phyloP scores from a whole-genome alignment of 2,797 vertebrate species.

The Protonibea diacanthus region DNA sequence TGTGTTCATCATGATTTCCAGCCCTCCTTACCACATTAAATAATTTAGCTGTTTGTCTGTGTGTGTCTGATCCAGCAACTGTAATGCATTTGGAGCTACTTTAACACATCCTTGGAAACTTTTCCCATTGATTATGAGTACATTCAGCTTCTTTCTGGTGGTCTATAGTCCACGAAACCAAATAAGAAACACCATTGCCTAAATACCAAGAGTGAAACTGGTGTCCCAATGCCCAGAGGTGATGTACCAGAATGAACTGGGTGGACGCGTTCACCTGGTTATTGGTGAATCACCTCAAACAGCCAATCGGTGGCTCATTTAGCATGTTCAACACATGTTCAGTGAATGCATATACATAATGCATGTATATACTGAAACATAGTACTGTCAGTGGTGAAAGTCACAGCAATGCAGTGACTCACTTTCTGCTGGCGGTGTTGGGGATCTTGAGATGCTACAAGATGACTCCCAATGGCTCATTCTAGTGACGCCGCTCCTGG shows the following conservation, averaged over 20 bases:
- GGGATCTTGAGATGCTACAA: constrained; percentile 39
- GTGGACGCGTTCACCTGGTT: background rate
- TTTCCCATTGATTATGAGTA: background rate
- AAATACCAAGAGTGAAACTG: background rate
- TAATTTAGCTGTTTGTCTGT: constrained; percentile 40
- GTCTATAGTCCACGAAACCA: background rate
- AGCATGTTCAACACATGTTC: background rate
- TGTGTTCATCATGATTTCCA: constrained; percentile 27
- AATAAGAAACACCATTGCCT: background rate
- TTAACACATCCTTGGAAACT: constrained; percentile 3
- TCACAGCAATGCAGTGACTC: constrained; percentile 36
- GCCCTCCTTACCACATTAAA: constrained; percentile 31
- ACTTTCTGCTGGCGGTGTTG: constrained; percentile 28
- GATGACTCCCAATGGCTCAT: constrained; percentile 38
- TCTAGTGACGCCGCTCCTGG: constrained; percentile 16
- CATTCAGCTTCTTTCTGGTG: background rate
- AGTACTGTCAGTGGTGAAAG: background rate
- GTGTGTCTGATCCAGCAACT: constrained; percentile 16
- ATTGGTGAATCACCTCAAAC: background rate
- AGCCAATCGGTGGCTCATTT: background rate
- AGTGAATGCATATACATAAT: background rate
- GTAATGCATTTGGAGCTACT: constrained; percentile 20
- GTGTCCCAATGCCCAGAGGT: background rate
- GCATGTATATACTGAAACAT: background rate
- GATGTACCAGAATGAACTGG: background rate